Percentiles rank a stretch among this genome's conserved stretches.
Evolutionary conservation across 2,797 vertebrate genomes (phyloP).

Genomic region (Lagorchestes hirsutus): DNA sequence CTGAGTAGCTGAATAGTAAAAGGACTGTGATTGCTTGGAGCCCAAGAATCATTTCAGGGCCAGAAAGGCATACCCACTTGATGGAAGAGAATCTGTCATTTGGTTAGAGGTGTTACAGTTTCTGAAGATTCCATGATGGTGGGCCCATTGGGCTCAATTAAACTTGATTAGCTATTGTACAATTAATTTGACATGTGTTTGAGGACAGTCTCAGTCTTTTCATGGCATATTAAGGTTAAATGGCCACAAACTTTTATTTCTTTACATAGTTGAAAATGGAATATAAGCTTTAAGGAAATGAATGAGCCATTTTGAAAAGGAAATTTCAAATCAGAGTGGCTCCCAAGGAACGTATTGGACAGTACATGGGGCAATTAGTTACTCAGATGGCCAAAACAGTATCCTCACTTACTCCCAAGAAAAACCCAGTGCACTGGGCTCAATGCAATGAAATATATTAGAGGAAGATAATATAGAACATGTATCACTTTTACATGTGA

Average conservation of each 20-base stretch:
- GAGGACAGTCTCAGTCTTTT: constrained; percentile 43
- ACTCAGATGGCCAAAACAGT: background rate
- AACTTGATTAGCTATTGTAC: background rate
- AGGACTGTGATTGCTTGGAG: background rate
- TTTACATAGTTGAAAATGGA: constrained; percentile 36
- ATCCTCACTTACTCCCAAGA: constrained; percentile 20
- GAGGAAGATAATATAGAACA: constrained; percentile 6
- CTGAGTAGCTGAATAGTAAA: background rate
- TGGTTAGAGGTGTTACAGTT: background rate
- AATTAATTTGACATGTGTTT: background rate
- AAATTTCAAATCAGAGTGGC: constrained; percentile 40
- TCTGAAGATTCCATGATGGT: background rate
- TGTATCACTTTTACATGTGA: constrained; percentile 20
- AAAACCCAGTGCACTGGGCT: background rate
- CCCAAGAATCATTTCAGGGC: background rate
- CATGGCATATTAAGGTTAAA: constrained; percentile 33
- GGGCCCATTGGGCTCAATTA: background rate
- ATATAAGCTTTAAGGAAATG: constrained; percentile 39
- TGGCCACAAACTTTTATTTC: constrained; percentile 28
- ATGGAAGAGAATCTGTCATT: background rate
- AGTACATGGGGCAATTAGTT: background rate
- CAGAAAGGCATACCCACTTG: background rate
- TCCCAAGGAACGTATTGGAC: constrained; percentile 19
- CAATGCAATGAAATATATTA: constrained; percentile 1
- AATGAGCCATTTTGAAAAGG: constrained; percentile 32